These are phyloP conservation scores for Poecilia wingei DNA, from an alignment of 2,797 vertebrate species.

Conservation along the genomic window DNA sequence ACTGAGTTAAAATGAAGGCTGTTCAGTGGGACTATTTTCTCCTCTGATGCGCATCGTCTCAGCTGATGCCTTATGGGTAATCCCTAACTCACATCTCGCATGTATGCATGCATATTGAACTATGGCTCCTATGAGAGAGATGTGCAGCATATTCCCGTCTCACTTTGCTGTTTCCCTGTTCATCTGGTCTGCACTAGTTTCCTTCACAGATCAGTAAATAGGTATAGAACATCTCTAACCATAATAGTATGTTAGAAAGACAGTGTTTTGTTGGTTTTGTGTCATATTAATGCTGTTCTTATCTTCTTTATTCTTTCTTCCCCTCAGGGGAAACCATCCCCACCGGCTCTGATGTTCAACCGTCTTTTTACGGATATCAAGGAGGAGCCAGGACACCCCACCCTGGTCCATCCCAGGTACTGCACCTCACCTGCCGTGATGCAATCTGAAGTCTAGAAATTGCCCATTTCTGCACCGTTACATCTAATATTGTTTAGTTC, in stretches of 20 bases:
- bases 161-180: slow-evolving; percentile 38
- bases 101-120: slow-evolving; percentile 70
- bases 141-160: slow-evolving; percentile 45
- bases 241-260: background rate
- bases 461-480: background rate
- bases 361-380: slow-evolving; percentile 94
- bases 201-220: slow-evolving; percentile 38
- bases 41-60: slow-evolving; percentile 15
- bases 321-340: slow-evolving; percentile 71
- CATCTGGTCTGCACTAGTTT: slow-evolving; percentile 38
- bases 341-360: slow-evolving; percentile 83
- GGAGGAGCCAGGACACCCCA: slow-evolving; percentile 90
- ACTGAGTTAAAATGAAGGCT: slow-evolving; percentile 23
- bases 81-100: slow-evolving; percentile 52
- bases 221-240: slow-evolving; percentile 17
- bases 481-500: background rate
- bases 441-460: background rate
- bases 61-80: slow-evolving; percentile 65
- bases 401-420: slow-evolving; percentile 94
- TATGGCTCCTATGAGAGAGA: slow-evolving; percentile 43
- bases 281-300: slow-evolving; percentile 12
- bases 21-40: slow-evolving; percentile 59
- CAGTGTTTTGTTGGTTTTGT: background rate
- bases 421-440: slow-evolving; percentile 42
- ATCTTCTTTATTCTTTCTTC: slow-evolving; percentile 25